Conservation (phyloP, 2,797 vertebrate genomes). For the Euthynnus affinis region DNA sequence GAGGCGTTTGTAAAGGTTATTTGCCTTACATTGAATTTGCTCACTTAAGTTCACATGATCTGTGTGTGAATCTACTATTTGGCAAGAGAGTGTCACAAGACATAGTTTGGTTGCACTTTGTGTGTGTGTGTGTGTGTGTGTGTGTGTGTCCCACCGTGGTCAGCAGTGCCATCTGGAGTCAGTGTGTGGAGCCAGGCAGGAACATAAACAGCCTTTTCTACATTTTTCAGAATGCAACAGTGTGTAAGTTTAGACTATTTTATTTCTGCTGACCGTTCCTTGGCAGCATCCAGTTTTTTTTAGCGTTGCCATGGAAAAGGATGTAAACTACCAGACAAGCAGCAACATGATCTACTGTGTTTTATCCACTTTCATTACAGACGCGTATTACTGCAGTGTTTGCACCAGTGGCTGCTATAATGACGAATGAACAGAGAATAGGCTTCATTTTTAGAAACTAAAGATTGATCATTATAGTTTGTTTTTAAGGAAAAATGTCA, state of each 20-base stretch:
- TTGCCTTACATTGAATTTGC: constrained; percentile 40
- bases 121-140: constrained; percentile 39
- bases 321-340: constrained; percentile 13
- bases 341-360: constrained; percentile 25
- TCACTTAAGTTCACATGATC: constrained; percentile 65
- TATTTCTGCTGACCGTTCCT: neutral
- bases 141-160: constrained; percentile 2
- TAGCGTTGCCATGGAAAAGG: constrained; percentile 19
- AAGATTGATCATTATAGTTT: neutral
- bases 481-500: neutral
- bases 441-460: too few species aligned
- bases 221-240: constrained; percentile 21
- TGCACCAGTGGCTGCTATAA: neutral
- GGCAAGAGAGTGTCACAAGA: constrained; percentile 69
- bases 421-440: neutral
- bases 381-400: neutral
- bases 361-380: neutral
- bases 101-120: neutral
- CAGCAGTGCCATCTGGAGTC: constrained; percentile 45
- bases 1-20: constrained; percentile 25
- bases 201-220: constrained; percentile 4
- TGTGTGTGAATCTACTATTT: constrained; percentile 57
- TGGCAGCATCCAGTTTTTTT: constrained; percentile 6
- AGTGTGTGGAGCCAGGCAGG: constrained; percentile 4
- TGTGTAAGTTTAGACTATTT: neutral